phyloP scores from a whole-genome alignment of 2,888 invertebrate species.

The Dromius quadrimaculatus region DNA sequence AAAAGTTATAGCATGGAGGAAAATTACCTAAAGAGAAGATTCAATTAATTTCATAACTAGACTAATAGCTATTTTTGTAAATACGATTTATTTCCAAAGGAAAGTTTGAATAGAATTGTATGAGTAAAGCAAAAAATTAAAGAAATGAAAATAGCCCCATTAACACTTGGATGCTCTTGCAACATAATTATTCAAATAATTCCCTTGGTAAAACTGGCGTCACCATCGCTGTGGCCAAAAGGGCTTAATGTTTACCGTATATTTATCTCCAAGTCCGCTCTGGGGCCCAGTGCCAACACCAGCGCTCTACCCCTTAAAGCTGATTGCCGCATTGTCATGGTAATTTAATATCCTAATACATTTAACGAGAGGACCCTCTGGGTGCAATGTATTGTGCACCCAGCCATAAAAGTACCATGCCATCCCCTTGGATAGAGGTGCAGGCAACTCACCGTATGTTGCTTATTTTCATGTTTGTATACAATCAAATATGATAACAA shows the following conservation, averaged over 20 bases:
- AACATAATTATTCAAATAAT: slow-evolving; percentile 24
- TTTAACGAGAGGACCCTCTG: slow-evolving; percentile 61
- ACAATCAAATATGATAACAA: slow-evolving; percentile 33
- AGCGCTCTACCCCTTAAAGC: slow-evolving; percentile 46
- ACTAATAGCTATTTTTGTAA: no score
- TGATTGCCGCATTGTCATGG: slow-evolving; percentile 68
- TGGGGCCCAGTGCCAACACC: slow-evolving; percentile 58
- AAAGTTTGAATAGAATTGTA: no score
- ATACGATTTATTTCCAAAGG: no score
- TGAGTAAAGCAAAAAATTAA: slow-evolving; percentile 6
- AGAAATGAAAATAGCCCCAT: neutral
- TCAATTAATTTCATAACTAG: no score
- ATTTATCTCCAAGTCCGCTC: slow-evolving; percentile 63
- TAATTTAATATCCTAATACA: slow-evolving; percentile 69
- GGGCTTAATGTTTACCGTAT: slow-evolving; percentile 68
- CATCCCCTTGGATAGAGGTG: neutral
- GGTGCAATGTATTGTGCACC: slow-evolving; percentile 35
- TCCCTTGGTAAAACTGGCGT: slow-evolving; percentile 17
- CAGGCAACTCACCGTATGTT: slow-evolving; percentile 19
- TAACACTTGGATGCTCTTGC: neutral
- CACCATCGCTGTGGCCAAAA: slow-evolving; percentile 63
- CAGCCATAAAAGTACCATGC: slow-evolving; percentile 33
- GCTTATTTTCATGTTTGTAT: slow-evolving; percentile 30
- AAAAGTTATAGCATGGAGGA: no score
- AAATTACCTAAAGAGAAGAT: no score